Percentiles rank a stretch among this genome's conserved stretches.
These are phyloP conservation scores for Whitmania pigra DNA, from an alignment of 1,140 invertebrate genomes.

Conservation along the genomic window DNA sequence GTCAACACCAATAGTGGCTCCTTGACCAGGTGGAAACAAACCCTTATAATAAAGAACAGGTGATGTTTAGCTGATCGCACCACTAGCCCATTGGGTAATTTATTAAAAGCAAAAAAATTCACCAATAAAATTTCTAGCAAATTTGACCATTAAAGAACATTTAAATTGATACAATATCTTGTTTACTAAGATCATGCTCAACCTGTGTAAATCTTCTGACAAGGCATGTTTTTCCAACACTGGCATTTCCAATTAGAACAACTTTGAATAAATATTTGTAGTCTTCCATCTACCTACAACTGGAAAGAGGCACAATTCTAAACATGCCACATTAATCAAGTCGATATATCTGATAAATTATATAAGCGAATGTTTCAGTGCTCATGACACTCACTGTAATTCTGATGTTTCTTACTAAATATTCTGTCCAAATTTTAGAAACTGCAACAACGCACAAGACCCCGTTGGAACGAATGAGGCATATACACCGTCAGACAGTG, in stretches of 20 bases:
- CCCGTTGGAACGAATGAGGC: too few relatives aligned
- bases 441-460: too few relatives aligned
- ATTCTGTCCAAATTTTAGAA: too few relatives aligned
- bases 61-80: too few relatives aligned
- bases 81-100: not conserved
- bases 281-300: slow-evolving; percentile 64
- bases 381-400: too few relatives aligned
- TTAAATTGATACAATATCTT: not conserved
- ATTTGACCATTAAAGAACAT: not conserved
- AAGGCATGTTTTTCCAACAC: slow-evolving; percentile 41
- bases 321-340: too few relatives aligned
- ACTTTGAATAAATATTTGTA: slow-evolving; percentile 98
- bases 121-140: not conserved
- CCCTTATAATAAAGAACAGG: slow-evolving; percentile 30
- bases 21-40: slow-evolving; percentile 39
- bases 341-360: too few relatives aligned
- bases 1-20: slow-evolving; percentile 41
- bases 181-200: slow-evolving; percentile 8
- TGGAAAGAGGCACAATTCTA: too few relatives aligned
- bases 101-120: not conserved
- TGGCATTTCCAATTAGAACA: slow-evolving; percentile 54
- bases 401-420: too few relatives aligned
- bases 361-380: too few relatives aligned
- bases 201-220: slow-evolving; percentile 41
- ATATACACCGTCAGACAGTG: too few relatives aligned